Conservation (phyloP, 2,888 invertebrate species). For the Phorcus lineatus region DNA sequence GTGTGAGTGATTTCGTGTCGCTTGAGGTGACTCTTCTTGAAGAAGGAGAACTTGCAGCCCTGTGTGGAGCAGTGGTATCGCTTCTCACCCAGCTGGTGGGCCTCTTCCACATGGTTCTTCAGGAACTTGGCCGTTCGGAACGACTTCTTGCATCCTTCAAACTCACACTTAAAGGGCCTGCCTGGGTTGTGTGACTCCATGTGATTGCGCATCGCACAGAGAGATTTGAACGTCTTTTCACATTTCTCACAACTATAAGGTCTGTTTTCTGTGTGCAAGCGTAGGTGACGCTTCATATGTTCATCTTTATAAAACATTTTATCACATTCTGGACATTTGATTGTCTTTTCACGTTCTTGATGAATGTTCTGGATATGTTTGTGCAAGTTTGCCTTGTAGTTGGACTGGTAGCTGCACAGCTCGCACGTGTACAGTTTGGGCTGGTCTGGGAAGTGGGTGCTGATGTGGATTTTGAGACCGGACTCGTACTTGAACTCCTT, state of each 20-base stretch:
- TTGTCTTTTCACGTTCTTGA: constrained; percentile 47
- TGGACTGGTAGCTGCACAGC: constrained; percentile 67
- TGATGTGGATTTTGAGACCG: constrained; percentile 65
- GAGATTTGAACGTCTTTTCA: constrained; percentile 68
- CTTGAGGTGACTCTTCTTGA: constrained; percentile 71
- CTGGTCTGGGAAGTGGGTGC: constrained; percentile 68
- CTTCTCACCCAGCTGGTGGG: constrained; percentile 66
- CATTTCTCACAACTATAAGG: constrained; percentile 67
- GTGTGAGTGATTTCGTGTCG: constrained; percentile 72
- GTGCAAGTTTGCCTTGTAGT: constrained; percentile 69
- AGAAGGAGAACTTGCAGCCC: constrained; percentile 71
- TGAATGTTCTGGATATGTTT: constrained; percentile 69
- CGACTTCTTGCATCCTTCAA: constrained; percentile 66
- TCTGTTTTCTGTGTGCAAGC: constrained; percentile 61
- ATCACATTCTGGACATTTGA: constrained; percentile 62
- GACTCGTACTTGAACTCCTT: constrained; percentile 73
- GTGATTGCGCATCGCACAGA: constrained; percentile 65
- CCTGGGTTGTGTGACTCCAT: constrained; percentile 63
- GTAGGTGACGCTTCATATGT: constrained; percentile 65
- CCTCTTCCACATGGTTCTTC: constrained; percentile 66
- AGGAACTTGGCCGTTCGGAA: constrained; percentile 67
- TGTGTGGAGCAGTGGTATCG: constrained; percentile 66
- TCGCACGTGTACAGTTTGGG: constrained; percentile 67
- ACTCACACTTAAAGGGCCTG: constrained; percentile 64
- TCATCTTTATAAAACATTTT: constrained; percentile 69